phyloP scores from a whole-genome alignment of 2,113 vertebrate genomes.

The Lasiurus cinereus region DNA sequence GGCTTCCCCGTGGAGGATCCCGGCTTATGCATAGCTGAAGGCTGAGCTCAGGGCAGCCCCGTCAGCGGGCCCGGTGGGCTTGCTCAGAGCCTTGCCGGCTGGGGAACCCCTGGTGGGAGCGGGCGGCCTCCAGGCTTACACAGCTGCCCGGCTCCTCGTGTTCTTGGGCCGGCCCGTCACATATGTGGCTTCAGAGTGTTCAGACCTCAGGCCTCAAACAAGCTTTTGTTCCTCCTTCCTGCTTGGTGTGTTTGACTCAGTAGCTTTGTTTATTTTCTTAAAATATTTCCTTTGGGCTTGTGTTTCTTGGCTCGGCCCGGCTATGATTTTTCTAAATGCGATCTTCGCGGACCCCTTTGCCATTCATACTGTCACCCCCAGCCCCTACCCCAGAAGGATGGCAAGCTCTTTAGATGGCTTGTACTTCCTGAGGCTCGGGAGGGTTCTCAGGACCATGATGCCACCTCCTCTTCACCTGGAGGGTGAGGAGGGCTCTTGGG shows the following conservation, averaged over 20 bases:
- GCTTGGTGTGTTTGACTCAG: slow-evolving; percentile 87
- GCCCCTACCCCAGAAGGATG: slow-evolving; percentile 45
- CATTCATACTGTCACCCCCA: slow-evolving; percentile 65
- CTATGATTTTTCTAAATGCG: slow-evolving; percentile 81
- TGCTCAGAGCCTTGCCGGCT: slow-evolving; percentile 62
- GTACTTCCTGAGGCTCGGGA: slow-evolving; percentile 13
- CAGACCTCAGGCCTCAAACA: slow-evolving; percentile 87
- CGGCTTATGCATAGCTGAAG: neutral
- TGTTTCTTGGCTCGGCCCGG: slow-evolving; percentile 85
- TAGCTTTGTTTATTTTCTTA: slow-evolving; percentile 90
- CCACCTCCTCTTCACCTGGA: too few relatives aligned
- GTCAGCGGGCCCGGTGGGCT: slow-evolving; percentile 80
- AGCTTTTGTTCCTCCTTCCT: slow-evolving; percentile 88
- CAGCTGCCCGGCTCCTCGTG: slow-evolving; percentile 85
- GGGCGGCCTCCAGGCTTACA: slow-evolving; percentile 82
- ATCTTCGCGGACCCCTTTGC: slow-evolving; percentile 82
- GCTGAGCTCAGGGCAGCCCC: neutral
- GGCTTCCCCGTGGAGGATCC: neutral
- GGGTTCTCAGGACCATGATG: slow-evolving; percentile 31
- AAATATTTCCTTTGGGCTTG: slow-evolving; percentile 89
- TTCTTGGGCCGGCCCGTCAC: slow-evolving; percentile 75
- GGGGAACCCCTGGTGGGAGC: slow-evolving; percentile 68
- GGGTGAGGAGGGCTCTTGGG: neutral
- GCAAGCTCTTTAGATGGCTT: slow-evolving; percentile 71
- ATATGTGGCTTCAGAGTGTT: slow-evolving; percentile 85